These are phyloP conservation scores for Heliconius cydno DNA, from an alignment of 2,888 invertebrate species.

Conservation along the genomic window DNA sequence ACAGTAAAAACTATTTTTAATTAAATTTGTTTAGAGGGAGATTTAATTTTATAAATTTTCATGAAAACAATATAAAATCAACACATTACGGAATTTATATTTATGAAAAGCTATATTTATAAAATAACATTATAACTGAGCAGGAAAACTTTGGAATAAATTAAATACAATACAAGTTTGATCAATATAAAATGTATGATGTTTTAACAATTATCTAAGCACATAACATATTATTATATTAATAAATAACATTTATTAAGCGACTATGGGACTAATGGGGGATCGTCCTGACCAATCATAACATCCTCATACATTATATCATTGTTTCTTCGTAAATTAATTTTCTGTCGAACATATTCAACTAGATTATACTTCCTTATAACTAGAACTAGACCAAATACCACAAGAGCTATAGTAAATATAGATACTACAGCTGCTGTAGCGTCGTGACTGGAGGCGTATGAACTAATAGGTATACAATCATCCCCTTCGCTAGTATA, in stretches of 20 bases:
- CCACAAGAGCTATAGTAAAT: constrained; percentile 71
- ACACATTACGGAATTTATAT: not conserved
- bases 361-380: constrained; percentile 76
- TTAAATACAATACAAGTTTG: not conserved
- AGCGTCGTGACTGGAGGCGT: constrained; percentile 55
- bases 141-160: constrained; percentile 15
- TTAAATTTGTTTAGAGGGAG: not conserved
- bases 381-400: constrained; percentile 70
- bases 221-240: constrained; percentile 47
- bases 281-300: constrained; percentile 82
- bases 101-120: not conserved
- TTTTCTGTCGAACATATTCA: constrained; percentile 71
- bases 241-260: constrained; percentile 42
- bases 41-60: no score
- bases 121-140: not conserved
- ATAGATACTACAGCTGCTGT: constrained; percentile 68
- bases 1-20: not conserved
- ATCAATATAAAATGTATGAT: constrained; percentile 16
- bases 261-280: constrained; percentile 74
- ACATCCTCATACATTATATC: constrained; percentile 81
- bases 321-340: constrained; percentile 69
- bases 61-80: no score
- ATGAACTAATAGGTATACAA: constrained; percentile 54
- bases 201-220: constrained; percentile 33
- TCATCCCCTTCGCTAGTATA: constrained; percentile 60